Percentiles rank a stretch among this genome's conserved stretches.
Evolutionary conservation across 2,888 invertebrate genomes (phyloP).

Genomic region (Netelia fuscicornis): DNA sequence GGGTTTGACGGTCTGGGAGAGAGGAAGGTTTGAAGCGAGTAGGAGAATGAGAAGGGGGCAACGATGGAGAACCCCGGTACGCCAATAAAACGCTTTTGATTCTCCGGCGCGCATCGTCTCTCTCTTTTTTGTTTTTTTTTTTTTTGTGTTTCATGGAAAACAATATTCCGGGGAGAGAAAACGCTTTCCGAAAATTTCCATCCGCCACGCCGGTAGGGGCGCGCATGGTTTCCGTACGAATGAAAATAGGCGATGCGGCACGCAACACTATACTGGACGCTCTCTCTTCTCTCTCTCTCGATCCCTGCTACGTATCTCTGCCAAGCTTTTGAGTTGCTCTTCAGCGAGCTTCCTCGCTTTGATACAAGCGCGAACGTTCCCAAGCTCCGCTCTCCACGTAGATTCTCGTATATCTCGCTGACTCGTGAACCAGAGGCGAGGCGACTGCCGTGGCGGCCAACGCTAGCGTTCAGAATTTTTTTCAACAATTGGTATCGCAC

Average conservation of each 20-base stretch:
- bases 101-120: conserved; percentile 12
- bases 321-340: conserved; percentile 10
- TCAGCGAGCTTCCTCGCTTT: conserved; percentile 36
- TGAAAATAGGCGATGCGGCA: background rate
- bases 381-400: conserved; percentile 20
- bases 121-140: conserved; percentile 14
- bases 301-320: background rate
- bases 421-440: conserved; percentile 1
- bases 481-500: conserved; percentile 56
- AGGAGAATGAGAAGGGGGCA: background rate
- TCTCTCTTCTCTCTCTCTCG: background rate
- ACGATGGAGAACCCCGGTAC: background rate
- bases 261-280: background rate
- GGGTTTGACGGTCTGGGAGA: too few species aligned
- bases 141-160: conserved; percentile 44
- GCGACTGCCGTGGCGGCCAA: background rate
- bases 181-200: conserved; percentile 53
- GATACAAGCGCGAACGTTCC: conserved; percentile 22
- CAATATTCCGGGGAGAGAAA: conserved; percentile 61
- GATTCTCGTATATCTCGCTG: conserved; percentile 12
- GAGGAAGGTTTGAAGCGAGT: background rate
- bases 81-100: conserved; percentile 33
- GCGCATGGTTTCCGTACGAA: background rate
- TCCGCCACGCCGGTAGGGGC: background rate
- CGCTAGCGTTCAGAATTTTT: conserved; percentile 49